Percentiles rank a stretch among this genome's conserved stretches.
phyloP scores from a whole-genome alignment of 1,140 invertebrate genomes.

The Phortica variegata region DNA sequence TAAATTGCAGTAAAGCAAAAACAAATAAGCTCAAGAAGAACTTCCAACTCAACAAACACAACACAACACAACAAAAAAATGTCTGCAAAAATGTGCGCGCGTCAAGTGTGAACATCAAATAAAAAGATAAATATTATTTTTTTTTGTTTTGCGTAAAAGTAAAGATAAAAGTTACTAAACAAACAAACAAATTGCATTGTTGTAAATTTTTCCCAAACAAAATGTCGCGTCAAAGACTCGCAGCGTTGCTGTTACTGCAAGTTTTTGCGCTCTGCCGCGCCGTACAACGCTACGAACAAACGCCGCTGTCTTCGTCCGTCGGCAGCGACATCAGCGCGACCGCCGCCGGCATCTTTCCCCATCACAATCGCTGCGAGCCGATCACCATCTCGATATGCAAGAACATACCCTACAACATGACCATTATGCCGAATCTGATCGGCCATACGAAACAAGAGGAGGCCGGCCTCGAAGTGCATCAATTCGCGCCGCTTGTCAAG shows the following conservation, averaged over 20 bases:
- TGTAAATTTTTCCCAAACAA: no score
- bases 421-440: slow-evolving; percentile 93
- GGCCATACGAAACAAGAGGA: slow-evolving; percentile 94
- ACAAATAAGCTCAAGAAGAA: slow-evolving; percentile 22
- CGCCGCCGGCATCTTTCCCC: slow-evolving; percentile 32
- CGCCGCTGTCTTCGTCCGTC: slow-evolving; percentile 23
- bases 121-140: slow-evolving; percentile 14
- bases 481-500: slow-evolving; percentile 94
- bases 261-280: slow-evolving; percentile 19
- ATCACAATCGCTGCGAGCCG: slow-evolving; percentile 84
- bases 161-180: no score
- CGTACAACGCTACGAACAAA: slow-evolving; percentile 37
- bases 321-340: slow-evolving; percentile 26
- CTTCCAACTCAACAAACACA: slow-evolving; percentile 2
- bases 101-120: slow-evolving; percentile 7
- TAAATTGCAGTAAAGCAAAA: slow-evolving; percentile 8
- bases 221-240: background rate
- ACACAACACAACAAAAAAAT: slow-evolving; percentile 3
- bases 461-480: slow-evolving; percentile 89
- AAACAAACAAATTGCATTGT: no score
- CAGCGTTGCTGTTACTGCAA: background rate
- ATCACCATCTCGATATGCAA: slow-evolving; percentile 91
- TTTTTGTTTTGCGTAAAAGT: slow-evolving; percentile 8
- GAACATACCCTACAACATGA: slow-evolving; percentile 91
- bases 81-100: slow-evolving; percentile 17